A percentile compares a stretch with the other conserved stretches of the same genome.
Conservation (phyloP, 1,140 invertebrate species). For the Panulirus ornatus region DNA sequence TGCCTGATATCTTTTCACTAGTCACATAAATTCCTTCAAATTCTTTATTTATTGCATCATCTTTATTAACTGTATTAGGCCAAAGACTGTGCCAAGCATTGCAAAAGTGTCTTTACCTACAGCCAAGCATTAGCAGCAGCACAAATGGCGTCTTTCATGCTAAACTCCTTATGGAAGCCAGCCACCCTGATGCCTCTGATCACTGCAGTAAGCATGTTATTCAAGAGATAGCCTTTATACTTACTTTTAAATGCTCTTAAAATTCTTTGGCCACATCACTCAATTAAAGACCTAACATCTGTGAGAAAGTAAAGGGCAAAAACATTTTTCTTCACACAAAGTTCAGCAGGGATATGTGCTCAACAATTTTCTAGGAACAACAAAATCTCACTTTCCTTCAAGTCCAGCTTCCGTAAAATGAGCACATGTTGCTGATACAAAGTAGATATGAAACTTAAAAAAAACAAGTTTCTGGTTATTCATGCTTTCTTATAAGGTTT, state of each 20-base stretch:
- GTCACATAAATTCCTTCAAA: too few species aligned
- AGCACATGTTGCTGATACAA: constrained; percentile 11
- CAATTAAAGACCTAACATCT: constrained; percentile 10
- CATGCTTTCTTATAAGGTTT: constrained; percentile 10
- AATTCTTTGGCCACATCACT: constrained; percentile 21
- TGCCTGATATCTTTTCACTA: too few species aligned
- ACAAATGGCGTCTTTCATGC: too few species aligned
- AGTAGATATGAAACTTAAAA: constrained; percentile 14
- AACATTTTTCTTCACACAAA: constrained; percentile 20
- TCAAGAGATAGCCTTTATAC: background rate
- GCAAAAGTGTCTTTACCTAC: too few species aligned
- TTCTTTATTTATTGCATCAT: too few species aligned
- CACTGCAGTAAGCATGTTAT: constrained; percentile 13
- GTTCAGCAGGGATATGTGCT: constrained; percentile 14
- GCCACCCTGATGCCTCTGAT: background rate
- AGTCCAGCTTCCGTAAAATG: constrained; percentile 26
- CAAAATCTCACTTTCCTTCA: background rate
- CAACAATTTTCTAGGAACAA: background rate
- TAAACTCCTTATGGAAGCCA: too few species aligned
- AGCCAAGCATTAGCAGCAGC: too few species aligned
- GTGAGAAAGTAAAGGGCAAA: constrained; percentile 11
- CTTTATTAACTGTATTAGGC: too few species aligned
- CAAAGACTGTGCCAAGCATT: too few species aligned
- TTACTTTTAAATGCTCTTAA: background rate
- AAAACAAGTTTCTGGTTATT: constrained; percentile 20